Percentiles rank a stretch among this genome's conserved stretches.
Evolutionary conservation across 2,888 invertebrate genomes (phyloP).

Genomic region (Anoplius nigerrimus): DNA sequence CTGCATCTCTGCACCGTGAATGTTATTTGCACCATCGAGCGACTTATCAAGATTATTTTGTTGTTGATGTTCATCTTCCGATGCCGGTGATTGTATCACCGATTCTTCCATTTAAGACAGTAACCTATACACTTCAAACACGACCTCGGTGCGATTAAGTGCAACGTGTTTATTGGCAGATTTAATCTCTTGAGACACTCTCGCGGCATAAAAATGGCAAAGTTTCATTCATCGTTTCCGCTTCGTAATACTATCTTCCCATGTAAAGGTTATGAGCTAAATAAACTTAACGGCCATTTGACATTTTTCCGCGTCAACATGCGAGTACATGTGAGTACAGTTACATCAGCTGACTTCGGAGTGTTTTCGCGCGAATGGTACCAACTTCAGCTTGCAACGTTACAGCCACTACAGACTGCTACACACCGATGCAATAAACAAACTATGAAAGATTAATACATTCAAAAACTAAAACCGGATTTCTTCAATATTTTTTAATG

Average conservation of each 20-base stretch:
- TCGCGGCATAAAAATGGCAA: slow-evolving; percentile 3
- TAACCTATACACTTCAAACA: slow-evolving; percentile 31
- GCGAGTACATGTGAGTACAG: background rate
- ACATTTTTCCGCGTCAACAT: slow-evolving; percentile 37
- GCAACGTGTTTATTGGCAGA: slow-evolving; percentile 5
- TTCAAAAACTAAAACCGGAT: too few species aligned
- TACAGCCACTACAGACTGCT: too few species aligned
- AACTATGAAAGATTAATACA: too few species aligned
- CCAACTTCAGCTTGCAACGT: too few species aligned
- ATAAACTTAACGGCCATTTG: slow-evolving; percentile 35
- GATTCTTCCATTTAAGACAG: slow-evolving; percentile 52
- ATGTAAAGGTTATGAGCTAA: slow-evolving; percentile 11
- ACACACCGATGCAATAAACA: too few species aligned
- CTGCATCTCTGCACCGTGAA: slow-evolving; percentile 43
- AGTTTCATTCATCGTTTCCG: slow-evolving; percentile 33
- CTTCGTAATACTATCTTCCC: slow-evolving; percentile 10
- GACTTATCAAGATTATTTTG: slow-evolving; percentile 18
- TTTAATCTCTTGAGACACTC: slow-evolving; percentile 14
- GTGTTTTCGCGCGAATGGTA: too few species aligned
- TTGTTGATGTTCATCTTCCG: slow-evolving; percentile 23
- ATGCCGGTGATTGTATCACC: slow-evolving; percentile 38
- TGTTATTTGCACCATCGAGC: slow-evolving; percentile 13
- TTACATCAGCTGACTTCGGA: too few species aligned
- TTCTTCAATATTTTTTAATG: too few species aligned
- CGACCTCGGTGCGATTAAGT: slow-evolving; percentile 9